Conservation (phyloP, 2,113 vertebrate genomes). For the Columba janthina region DNA sequence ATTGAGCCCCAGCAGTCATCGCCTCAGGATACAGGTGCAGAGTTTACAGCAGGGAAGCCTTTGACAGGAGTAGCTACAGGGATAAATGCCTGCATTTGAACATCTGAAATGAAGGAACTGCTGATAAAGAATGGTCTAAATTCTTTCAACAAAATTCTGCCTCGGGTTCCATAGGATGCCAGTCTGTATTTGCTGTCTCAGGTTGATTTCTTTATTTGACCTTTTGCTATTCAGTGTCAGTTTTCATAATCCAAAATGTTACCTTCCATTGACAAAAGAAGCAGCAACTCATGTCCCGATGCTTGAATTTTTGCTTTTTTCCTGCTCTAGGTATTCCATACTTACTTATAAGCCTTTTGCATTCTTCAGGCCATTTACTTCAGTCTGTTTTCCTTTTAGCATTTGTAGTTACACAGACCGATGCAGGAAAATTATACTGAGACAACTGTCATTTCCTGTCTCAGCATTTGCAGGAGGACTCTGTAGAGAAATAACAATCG, state of each 20-base stretch:
- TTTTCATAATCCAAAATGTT: conserved; percentile 18
- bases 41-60: conserved; percentile 42
- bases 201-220: conserved; percentile 54
- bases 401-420: neutral
- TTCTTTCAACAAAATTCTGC: conserved; percentile 20
- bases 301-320: neutral
- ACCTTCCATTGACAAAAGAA: conserved; percentile 19
- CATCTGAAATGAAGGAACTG: conserved; percentile 51
- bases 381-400: neutral
- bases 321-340: neutral
- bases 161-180: neutral
- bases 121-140: conserved; percentile 54
- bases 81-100: conserved; percentile 59
- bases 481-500: neutral
- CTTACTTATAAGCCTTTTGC: neutral
- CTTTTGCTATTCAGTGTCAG: conserved; percentile 44
- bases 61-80: conserved; percentile 61
- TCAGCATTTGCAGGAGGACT: neutral
- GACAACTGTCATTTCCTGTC: neutral
- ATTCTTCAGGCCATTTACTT: neutral
- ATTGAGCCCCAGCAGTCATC: neutral
- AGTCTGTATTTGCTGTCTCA: conserved; percentile 45
- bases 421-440: neutral
- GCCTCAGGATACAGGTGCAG: conserved; percentile 60
- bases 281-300: neutral